A percentile compares a stretch with the other conserved stretches of the same genome.
Evolutionary conservation across 2,888 invertebrate genomes (phyloP).

Genomic region (Cremastobaeus sp.): DNA sequence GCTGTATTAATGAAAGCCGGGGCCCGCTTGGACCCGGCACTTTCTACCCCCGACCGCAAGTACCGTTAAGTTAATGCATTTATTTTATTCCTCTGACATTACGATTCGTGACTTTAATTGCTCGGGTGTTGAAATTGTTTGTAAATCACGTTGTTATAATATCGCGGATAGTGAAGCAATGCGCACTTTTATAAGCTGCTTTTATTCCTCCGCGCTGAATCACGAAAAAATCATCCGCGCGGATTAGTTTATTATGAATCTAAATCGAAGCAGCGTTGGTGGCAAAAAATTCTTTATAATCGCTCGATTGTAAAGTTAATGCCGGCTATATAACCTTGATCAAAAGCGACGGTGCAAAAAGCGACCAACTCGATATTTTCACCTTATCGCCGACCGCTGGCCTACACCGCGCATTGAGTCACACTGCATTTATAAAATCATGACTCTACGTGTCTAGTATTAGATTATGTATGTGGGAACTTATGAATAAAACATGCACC

Average conservation of each 20-base stretch:
- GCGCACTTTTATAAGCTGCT: conserved; percentile 7
- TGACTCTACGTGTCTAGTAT: conserved; percentile 38
- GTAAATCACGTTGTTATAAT: conserved; percentile 15
- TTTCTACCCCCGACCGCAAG: conserved; percentile 1
- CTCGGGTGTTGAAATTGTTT: conserved; percentile 29
- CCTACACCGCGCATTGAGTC: conserved; percentile 46
- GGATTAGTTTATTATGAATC: neutral
- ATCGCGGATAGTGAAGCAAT: conserved; percentile 13
- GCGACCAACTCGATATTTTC: conserved; percentile 17
- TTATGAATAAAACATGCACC: conserved; percentile 55
- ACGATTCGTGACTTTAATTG: conserved; percentile 26
- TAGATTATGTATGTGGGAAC: conserved; percentile 57
- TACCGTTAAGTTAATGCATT: conserved; percentile 9
- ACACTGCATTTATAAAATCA: conserved; percentile 39
- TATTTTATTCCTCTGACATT: conserved; percentile 9
- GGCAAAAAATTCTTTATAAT: conserved; percentile 23
- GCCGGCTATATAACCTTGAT: conserved; percentile 20
- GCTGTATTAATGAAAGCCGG: conserved; percentile 35
- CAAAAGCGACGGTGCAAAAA: conserved; percentile 1
- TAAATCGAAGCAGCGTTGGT: neutral
- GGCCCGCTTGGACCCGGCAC: conserved; percentile 9
- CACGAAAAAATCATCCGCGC: neutral
- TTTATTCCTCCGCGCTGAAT: conserved; percentile 9
- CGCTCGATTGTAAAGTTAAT: neutral
- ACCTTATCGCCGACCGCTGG: conserved; percentile 12